Evolutionary conservation across 2,797 vertebrate species (phyloP), one percentile per base, ranked within the genome.

Genomic region (Protonibea diacanthus): DNA sequence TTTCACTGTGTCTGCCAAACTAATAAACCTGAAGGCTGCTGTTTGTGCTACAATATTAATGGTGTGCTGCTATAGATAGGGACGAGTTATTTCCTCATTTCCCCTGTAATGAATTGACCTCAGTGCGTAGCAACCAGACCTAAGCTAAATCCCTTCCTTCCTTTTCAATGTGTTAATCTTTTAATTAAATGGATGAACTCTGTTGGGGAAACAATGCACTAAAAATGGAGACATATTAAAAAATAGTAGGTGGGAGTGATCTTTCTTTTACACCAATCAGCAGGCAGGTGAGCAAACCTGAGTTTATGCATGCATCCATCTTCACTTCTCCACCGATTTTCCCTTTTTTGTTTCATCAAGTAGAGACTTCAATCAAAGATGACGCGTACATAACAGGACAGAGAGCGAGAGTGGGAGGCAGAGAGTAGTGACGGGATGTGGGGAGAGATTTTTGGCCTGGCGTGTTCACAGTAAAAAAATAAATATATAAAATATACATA

Each of bases 171-270:
- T 82, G 86, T 90, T 93, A 92, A 92, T 92, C 88, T 91, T 92
- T 91, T 93, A 93, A 93, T 93, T 91, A 92, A 84, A 91, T 61
- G 67, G 71, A 75, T 76, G 74, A 83, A 84, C 53, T 85, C 86
- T 59, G 51, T n/a, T 60, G 86, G 83, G 33, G 85, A 91, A 88
- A 85, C 63, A 67, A 84, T 69, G 70, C 71, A 48, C 68, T 74
- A 81, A 84, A 79, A 86, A 81, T 42, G 44, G 65, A 84, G 71
- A 80, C 63, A 69, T 71, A 83, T 80, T 85, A 64, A 62, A 47
- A 74, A 78, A 83, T 48, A 64, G 62, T 21, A 10, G 47, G 84
- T 58, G 63, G 0, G 56, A 82, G 76, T 55, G 62, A 61, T 84
- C 67, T 83, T 80, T 78, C 47, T 67, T 73, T 77, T 15, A 64